A percentile compares a stretch with the other conserved stretches of the same genome.
These are phyloP conservation scores for Tauraco erythrolophus DNA, from an alignment of 2,113 vertebrate genomes.

Conservation along the genomic window DNA sequence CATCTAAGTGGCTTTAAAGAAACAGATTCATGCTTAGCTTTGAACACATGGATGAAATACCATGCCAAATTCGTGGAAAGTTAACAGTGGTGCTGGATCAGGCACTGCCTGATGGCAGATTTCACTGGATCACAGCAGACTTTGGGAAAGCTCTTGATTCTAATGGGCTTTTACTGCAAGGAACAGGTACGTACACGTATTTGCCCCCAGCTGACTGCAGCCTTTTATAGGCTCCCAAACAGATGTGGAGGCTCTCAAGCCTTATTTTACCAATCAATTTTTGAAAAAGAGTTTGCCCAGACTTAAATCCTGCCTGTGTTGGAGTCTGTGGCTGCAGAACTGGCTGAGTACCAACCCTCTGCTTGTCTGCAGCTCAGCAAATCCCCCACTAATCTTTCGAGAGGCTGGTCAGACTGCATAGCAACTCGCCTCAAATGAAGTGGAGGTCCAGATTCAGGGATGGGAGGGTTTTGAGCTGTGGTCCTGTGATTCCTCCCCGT, in stretches of 20 bases:
- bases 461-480: not conserved
- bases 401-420: not conserved
- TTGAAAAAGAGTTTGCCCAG: not conserved
- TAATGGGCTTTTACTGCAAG: not conserved
- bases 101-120: not conserved
- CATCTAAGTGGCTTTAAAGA: not conserved
- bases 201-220: not conserved
- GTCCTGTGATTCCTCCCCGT: not conserved
- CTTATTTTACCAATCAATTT: not conserved
- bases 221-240: not conserved
- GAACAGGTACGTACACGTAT: not conserved
- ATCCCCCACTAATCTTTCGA: not conserved
- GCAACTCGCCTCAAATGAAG: not conserved
- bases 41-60: not conserved
- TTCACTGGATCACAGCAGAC: not conserved
- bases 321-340: not conserved
- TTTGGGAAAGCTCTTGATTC: not conserved
- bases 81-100: not conserved
- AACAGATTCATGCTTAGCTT: not conserved
- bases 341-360: not conserved
- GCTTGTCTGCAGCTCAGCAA: not conserved
- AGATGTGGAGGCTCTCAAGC: not conserved
- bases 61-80: not conserved
- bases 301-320: not conserved
- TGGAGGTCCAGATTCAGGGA: not conserved